Evolutionary conservation across 2,113 vertebrate species (phyloP).

Genomic region (Sorex fumeus): DNA sequence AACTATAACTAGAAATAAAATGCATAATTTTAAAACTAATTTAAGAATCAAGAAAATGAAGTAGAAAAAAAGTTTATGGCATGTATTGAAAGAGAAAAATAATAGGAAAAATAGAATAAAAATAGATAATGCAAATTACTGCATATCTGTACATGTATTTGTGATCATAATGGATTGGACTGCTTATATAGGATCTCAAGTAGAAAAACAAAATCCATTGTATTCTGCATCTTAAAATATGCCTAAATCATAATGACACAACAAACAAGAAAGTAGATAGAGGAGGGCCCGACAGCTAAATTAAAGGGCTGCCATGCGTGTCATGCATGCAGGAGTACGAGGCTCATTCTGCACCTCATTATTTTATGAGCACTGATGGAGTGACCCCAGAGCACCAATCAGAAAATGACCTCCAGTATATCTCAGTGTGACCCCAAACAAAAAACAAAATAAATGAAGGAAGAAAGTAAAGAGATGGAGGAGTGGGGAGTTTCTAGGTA

Average conservation of each 20-base stretch:
- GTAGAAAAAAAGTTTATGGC: not conserved
- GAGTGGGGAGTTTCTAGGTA: not conserved
- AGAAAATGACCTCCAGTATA: no score
- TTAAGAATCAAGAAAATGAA: not conserved
- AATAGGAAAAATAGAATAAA: not conserved
- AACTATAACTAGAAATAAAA: not conserved
- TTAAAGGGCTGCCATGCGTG: no score
- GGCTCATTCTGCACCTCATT: no score
- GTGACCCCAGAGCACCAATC: no score
- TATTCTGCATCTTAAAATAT: not conserved
- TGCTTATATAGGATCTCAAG: not conserved
- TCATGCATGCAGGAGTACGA: no score
- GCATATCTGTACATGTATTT: accelerated
- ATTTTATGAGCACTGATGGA: no score
- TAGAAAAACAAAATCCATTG: not conserved
- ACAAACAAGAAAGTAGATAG: not conserved
- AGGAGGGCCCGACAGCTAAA: not conserved
- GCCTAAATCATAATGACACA: not conserved
- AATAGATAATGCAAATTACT: not conserved
- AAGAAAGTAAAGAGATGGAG: not conserved
- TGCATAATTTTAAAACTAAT: not conserved
- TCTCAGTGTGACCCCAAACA: no score
- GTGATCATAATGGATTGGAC: not conserved
- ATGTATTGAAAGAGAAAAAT: not conserved
- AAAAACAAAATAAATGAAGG: no score